Evolutionary conservation across 2,888 invertebrate species (phyloP), one percentile per base, ranked within the genome.

Genomic region (Linyphia triangularis): DNA sequence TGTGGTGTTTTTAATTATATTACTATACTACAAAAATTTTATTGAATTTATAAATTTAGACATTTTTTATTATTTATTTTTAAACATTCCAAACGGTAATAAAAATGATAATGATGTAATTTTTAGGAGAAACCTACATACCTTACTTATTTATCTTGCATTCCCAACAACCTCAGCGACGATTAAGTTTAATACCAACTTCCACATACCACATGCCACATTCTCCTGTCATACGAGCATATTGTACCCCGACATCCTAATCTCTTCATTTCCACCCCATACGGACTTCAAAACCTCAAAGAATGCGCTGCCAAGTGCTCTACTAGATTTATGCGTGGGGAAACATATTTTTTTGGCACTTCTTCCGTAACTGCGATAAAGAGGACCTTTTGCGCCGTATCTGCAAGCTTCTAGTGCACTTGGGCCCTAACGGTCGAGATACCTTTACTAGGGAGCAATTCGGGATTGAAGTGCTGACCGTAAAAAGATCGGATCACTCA

Each of bases 331-430:
- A 77, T 63, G 63, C 77, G 9, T 61, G 16, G 40, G 61, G 63
- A 77, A 77, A 63, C 77, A 63, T 24, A 22, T 77, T 77, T 77
- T 72, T 61, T 61, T 59, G 61, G 24, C 63, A 77, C 63, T 77
- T 63, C 63, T 63, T 40, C 63, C 40, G 40, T 63, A 77, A 40
- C 40, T 33, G 40, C 77, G 77, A 77, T 77, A 77, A 77, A 77
- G n/a, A n/a, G 43, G 24, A 63, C 61, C 61, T 63, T 77, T 40
- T 37, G 72, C 72, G 72, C 72, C n/a, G 72, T 72, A 75, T 75
- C 75, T 33, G 16, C 16, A 65, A 19, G 33, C 26, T 37, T 7
- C 75, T 63, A 57, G 77, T n/a, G 61, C 61, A 63, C 77, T 61
- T 37, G 61, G n/a, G 33, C 77, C 77, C 22, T 26, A 19, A n/a